phyloP scores from a whole-genome alignment of 2,888 invertebrate species.

The Cacoxenus indagator region DNA sequence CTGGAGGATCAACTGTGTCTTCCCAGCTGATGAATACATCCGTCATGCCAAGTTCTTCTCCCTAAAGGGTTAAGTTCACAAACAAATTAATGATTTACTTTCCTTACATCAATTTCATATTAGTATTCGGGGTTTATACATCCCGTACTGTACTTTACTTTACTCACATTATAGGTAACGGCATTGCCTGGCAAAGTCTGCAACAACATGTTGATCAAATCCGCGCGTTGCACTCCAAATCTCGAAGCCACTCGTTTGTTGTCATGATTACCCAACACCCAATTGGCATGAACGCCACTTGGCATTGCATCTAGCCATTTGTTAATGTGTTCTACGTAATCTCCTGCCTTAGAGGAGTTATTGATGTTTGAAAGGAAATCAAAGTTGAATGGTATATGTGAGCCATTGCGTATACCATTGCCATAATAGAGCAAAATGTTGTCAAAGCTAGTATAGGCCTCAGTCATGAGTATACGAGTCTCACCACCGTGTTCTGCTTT shows the following conservation, averaged over 20 bases:
- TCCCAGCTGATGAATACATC: conserved; percentile 71
- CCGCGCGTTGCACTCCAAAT: conserved; percentile 78
- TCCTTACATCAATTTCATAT: conserved; percentile 72
- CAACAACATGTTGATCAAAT: conserved; percentile 85
- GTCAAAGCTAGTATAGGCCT: conserved; percentile 75
- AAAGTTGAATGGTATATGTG: conserved; percentile 79
- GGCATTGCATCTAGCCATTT: conserved; percentile 76
- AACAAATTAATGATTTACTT: background rate
- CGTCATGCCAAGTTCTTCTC: conserved; percentile 81
- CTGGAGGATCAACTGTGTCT: conserved; percentile 74
- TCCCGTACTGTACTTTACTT: background rate
- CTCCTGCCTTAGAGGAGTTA: conserved; percentile 52
- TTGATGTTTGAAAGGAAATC: conserved; percentile 73
- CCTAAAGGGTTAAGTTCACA: conserved; percentile 59
- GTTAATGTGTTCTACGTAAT: conserved; percentile 72
- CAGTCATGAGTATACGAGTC: conserved; percentile 74
- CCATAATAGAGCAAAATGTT: conserved; percentile 77
- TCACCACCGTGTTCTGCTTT: conserved; percentile 65
- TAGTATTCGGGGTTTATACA: background rate
- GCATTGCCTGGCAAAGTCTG: conserved; percentile 86
- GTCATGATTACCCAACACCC: conserved; percentile 85
- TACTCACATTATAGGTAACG: conserved; percentile 82
- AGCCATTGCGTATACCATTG: conserved; percentile 69
- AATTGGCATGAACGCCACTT: conserved; percentile 74
- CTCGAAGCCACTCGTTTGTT: conserved; percentile 79